Percentiles rank a stretch among this genome's conserved stretches.
Conservation (phyloP, 2,888 invertebrate species). For the Azorinus chamasolen region DNA sequence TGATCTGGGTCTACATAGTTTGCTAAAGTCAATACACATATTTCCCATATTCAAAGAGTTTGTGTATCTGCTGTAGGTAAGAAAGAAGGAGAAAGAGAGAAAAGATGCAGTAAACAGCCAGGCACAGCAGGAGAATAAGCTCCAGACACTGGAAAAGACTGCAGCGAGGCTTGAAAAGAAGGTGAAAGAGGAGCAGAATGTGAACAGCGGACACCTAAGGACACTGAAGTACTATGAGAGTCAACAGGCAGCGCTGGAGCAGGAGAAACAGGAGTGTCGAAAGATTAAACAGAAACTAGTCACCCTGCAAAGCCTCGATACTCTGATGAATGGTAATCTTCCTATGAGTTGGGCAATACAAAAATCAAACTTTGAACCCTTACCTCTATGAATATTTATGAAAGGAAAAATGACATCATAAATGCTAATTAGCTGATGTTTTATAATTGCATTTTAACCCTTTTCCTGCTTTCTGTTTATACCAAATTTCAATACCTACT, state of each 20-base stretch:
- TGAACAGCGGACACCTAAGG: slow-evolving; percentile 62
- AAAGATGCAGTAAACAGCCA: slow-evolving; percentile 54
- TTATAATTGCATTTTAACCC: no score
- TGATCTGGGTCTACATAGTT: no score
- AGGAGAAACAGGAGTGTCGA: slow-evolving; percentile 72
- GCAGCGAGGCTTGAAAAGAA: slow-evolving; percentile 40
- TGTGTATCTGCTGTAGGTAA: slow-evolving; percentile 44
- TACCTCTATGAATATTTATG: no score
- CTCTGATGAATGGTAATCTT: slow-evolving; percentile 77
- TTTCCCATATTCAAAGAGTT: no score
- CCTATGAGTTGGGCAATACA: no score
- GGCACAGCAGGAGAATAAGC: slow-evolving; percentile 44
- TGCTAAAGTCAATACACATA: no score
- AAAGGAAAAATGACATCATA: no score
- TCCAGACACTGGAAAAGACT: slow-evolving; percentile 51
- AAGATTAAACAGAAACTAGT: slow-evolving; percentile 73
- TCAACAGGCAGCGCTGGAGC: slow-evolving; percentile 70
- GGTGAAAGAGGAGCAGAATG: slow-evolving; percentile 69
- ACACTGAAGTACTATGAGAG: slow-evolving; percentile 70
- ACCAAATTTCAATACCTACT: no score
- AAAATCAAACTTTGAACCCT: no score
- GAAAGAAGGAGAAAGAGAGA: slow-evolving; percentile 64
- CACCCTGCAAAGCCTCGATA: slow-evolving; percentile 74
- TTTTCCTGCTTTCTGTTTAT: no score
- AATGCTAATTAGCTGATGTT: no score